Conservation (phyloP, 2,888 invertebrate genomes). For the Quadroppia sp. region DNA sequence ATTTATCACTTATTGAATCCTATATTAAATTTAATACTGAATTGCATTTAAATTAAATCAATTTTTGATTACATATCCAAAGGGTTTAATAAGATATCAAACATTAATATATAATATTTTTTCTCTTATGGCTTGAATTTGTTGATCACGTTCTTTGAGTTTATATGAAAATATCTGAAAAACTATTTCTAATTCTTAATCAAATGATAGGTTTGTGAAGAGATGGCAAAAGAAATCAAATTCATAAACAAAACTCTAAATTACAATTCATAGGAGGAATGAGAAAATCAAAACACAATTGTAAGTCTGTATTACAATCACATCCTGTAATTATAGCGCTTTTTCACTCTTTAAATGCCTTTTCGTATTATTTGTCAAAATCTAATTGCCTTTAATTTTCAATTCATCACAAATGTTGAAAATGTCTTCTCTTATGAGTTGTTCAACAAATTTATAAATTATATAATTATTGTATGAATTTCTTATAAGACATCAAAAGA, state of each 20-base stretch:
- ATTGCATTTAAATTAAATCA: constrained; percentile 12
- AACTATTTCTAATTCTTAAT: too few relatives aligned
- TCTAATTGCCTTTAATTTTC: constrained; percentile 10
- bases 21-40: neutral
- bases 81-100: neutral
- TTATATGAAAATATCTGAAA: constrained; percentile 19
- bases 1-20: constrained; percentile 8
- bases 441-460: too few relatives aligned
- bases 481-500: neutral
- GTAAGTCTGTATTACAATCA: neutral
- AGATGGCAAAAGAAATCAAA: neutral
- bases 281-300: neutral
- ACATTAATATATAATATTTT: neutral
- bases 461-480: neutral
- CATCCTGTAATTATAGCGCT: constrained; percentile 33
- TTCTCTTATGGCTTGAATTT: neutral
- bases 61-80: neutral
- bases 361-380: constrained; percentile 31
- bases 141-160: constrained; percentile 11
- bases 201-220: neutral
- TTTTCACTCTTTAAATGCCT: constrained; percentile 2
- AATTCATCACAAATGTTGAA: neutral
- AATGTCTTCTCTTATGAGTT: too few relatives aligned
- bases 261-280: neutral
- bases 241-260: neutral